Base-by-base conservation (phyloP, 1,140 invertebrate species). In the Lordiphosa collinella region DNA sequence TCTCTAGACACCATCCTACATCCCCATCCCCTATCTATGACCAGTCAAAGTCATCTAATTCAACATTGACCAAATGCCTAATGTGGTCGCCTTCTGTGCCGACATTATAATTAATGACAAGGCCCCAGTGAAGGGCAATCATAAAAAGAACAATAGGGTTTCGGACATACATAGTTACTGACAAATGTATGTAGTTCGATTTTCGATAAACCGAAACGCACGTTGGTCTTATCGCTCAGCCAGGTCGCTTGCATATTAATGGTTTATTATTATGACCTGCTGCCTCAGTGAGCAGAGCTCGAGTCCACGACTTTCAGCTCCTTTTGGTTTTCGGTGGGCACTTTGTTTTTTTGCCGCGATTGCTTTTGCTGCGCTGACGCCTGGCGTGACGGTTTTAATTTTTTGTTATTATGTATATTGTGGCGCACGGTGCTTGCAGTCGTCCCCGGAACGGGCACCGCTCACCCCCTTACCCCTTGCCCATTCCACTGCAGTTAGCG, bases 311-410 rank as follows among this genome's bases (percentile, higher is more conserved):
- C 50, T 48, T 38, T 31, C 29, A 64, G 55, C 74, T 84, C 66
- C 78, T 84, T 72, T 58, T 31, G 61, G 71, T 18, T 36, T 34
- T 49, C 47, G 58, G 55, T 48, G 64, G 52, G 46, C 44, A 62
- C 61, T 78, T 82, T 86, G 74, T 80, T 74, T 65, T 58, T 29
- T 47, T 50, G 66, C 75, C 75, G 70, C 71, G 56, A 61, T 69
- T 70, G 67, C 62, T 60, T 60, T 55, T 51, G 58, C 51, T 61
- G 50, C 50, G 60, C 71, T 86, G 76, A 86, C 82, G 82, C 76
- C 78, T 86, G 84, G 82, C 82, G 82, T 86, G 82, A 86, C 82
- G 82, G 59, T 82, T 82, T 86, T 66, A 82, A 86, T 86, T 84
- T 55, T 64, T 73, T 82, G 63, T 68, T 82, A 78, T 78, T 82